phyloP scores from a whole-genome alignment of 1,140 invertebrate genomes.

The Mesaphorura yosii region DNA sequence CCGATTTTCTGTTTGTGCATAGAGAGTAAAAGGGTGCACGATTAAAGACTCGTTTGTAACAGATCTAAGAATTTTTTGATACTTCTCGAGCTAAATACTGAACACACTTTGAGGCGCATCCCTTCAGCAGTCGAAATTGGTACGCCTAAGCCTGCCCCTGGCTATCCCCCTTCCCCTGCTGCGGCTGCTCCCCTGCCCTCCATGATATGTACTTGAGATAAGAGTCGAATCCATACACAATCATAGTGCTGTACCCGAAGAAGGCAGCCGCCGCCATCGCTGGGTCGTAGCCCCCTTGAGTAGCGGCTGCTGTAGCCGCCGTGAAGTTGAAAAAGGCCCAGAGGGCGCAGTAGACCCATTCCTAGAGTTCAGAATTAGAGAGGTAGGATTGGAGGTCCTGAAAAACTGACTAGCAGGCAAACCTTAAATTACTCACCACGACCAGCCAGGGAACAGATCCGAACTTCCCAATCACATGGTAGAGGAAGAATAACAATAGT shows the following conservation, averaged over 20 bases:
- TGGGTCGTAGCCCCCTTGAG: slow-evolving; percentile 37
- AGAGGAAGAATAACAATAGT: slow-evolving; percentile 64
- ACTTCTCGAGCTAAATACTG: no score
- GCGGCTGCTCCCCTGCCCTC: slow-evolving; percentile 48
- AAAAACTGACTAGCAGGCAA: neutral
- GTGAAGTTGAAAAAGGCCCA: slow-evolving; percentile 60
- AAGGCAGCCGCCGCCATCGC: slow-evolving; percentile 59
- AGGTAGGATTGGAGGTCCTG: neutral
- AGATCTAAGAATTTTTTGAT: no score
- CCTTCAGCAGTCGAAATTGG: no score
- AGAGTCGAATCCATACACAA: slow-evolving; percentile 62
- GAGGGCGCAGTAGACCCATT: slow-evolving; percentile 58
- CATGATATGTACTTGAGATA: slow-evolving; percentile 58
- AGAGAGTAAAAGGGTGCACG: no score
- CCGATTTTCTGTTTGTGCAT: no score
- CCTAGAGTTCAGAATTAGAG: slow-evolving; percentile 37
- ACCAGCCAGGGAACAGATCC: slow-evolving; percentile 76
- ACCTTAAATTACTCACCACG: slow-evolving; percentile 49
- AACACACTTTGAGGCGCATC: no score
- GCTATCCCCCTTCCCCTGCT: no score
- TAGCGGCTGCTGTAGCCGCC: slow-evolving; percentile 51
- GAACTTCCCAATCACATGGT: slow-evolving; percentile 73
- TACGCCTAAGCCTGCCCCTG: no score
- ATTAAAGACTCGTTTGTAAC: no score
- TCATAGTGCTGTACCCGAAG: slow-evolving; percentile 64